Evolutionary conservation across 1,140 invertebrate genomes (phyloP).

Genomic region (Oncopeltus fasciatus): DNA sequence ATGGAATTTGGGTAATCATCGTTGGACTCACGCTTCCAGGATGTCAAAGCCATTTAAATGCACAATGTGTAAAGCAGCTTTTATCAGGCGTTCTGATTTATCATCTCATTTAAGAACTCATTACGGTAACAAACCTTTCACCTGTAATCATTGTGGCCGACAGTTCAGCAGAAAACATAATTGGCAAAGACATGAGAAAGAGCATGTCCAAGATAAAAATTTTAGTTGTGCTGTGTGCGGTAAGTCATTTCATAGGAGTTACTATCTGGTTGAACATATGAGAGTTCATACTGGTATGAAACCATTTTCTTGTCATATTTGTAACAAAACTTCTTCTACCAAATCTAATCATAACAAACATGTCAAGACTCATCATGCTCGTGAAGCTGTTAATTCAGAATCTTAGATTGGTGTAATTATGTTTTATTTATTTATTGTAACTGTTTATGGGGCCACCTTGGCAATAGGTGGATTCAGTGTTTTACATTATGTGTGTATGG

Average conservation of each 20-base stretch:
- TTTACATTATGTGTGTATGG: too few species aligned
- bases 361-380: slow-evolving; percentile 70
- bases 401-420: slow-evolving; percentile 37
- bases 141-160: slow-evolving; percentile 83
- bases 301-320: slow-evolving; percentile 71
- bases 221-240: slow-evolving; percentile 77
- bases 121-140: slow-evolving; percentile 64
- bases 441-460: slow-evolving; percentile 5
- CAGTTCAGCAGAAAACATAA: slow-evolving; percentile 88
- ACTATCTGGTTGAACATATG: slow-evolving; percentile 74
- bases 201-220: slow-evolving; percentile 77
- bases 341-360: slow-evolving; percentile 83
- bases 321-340: slow-evolving; percentile 69
- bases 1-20: slow-evolving; percentile 75
- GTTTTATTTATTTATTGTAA: neutral
- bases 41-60: slow-evolving; percentile 76
- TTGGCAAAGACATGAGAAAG: slow-evolving; percentile 74
- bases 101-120: slow-evolving; percentile 72
- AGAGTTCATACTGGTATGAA: slow-evolving; percentile 69
- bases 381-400: slow-evolving; percentile 69
- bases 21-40: slow-evolving; percentile 73
- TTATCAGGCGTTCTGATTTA: slow-evolving; percentile 62
- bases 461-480: too few species aligned
- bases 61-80: slow-evolving; percentile 63
- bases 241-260: slow-evolving; percentile 71